Evolutionary conservation across 2,113 vertebrate genomes (phyloP).

Genomic region (Planiliza haematocheilus): DNA sequence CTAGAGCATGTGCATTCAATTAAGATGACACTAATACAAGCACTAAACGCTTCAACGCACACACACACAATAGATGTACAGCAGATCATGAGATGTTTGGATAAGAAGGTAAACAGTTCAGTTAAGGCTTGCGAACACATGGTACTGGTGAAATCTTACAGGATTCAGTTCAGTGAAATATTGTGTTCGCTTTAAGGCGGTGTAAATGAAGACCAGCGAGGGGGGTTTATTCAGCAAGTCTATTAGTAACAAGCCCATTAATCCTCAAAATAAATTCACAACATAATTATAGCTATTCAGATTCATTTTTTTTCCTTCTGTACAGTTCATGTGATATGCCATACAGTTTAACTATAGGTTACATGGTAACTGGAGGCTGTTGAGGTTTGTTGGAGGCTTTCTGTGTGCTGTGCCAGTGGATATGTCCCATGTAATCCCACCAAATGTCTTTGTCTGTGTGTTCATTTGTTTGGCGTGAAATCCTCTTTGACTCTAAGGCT

Average conservation of each 20-base stretch:
- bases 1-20: conserved; percentile 13
- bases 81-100: conserved; percentile 17
- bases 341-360: not conserved
- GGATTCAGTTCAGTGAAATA: conserved; percentile 17
- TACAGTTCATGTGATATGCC: not conserved
- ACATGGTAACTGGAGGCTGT: not conserved
- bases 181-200: conserved; percentile 49
- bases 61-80: conserved; percentile 5
- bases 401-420: not conserved
- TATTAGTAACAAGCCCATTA: conserved; percentile 49
- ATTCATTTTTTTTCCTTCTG: conserved; percentile 2
- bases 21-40: conserved; percentile 14
- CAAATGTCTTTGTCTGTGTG: conserved; percentile 16
- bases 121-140: conserved; percentile 34
- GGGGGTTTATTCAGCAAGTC: conserved; percentile 6
- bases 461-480: not conserved
- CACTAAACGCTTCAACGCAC: conserved; percentile 18
- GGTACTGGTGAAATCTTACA: conserved; percentile 20
- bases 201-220: conserved; percentile 31
- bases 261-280: conserved; percentile 40
- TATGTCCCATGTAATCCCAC: conserved; percentile 13
- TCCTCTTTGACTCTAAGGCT: conserved; percentile 15
- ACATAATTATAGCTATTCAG: conserved; percentile 38
- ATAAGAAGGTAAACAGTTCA: conserved; percentile 47
- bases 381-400: conserved; percentile 2